These are phyloP conservation scores for Mesoclemmys tuberculata DNA, from an alignment of 2,113 vertebrate species.

Conservation along the genomic window DNA sequence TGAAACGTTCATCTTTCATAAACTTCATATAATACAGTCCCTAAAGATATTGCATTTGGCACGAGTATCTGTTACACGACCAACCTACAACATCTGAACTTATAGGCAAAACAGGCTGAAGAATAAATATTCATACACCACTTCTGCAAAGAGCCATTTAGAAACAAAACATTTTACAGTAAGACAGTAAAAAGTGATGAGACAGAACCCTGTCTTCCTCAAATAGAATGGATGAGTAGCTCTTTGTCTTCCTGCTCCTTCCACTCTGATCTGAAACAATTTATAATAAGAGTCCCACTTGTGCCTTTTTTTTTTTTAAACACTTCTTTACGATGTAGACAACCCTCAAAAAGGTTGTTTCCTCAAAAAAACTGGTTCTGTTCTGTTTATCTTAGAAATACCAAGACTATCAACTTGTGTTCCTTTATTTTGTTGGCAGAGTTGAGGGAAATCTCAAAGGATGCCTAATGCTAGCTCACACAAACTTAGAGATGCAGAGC, in stretches of 20 bases:
- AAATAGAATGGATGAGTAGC: not conserved
- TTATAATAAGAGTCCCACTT: not conserved
- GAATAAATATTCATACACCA: no score
- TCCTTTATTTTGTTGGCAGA: not conserved
- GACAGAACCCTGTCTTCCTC: not conserved
- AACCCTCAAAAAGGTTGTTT: not conserved
- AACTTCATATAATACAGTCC: no score
- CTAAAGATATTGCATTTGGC: no score
- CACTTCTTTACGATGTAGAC: not conserved
- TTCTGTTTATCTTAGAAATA: not conserved
- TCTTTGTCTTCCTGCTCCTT: not conserved
- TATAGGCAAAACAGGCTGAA: no score
- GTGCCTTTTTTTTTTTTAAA: not conserved
- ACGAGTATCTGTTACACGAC: no score
- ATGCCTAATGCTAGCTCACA: not conserved
- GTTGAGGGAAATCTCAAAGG: not conserved
- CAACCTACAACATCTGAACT: no score
- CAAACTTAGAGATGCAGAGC: not conserved
- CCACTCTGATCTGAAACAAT: not conserved
- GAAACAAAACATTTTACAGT: no score
- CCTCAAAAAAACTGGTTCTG: not conserved
- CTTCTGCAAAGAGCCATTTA: no score
- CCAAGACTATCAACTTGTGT: not conserved
- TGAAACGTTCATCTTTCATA: no score
- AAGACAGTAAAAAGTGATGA: not conserved